phyloP scores from a whole-genome alignment of 2,888 invertebrate species.

The Pachymerium ferrugineum region DNA sequence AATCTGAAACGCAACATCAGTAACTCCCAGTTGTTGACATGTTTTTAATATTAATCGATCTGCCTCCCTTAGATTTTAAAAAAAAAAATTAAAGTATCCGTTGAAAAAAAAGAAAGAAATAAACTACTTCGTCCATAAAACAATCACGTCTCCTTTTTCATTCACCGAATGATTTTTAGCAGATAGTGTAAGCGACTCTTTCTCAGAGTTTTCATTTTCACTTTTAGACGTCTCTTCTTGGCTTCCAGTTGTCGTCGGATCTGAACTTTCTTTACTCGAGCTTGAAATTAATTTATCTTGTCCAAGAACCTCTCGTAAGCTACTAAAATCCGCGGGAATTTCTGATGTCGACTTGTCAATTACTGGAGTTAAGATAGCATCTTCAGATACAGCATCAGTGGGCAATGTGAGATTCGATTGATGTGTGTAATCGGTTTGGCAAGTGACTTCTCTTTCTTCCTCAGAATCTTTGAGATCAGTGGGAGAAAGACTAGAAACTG shows the following conservation, averaged over 20 bases:
- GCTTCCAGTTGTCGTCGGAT: too few species aligned
- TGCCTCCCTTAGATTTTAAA: constrained; percentile 3
- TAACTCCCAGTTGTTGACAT: constrained; percentile 28
- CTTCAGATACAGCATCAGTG: constrained; percentile 31
- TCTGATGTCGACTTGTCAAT: background rate
- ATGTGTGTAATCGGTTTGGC: background rate
- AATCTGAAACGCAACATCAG: constrained; percentile 28
- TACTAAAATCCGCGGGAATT: constrained; percentile 31
- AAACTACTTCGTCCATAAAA: constrained; percentile 31
- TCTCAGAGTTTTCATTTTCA: too few species aligned
- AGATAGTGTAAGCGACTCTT: background rate
- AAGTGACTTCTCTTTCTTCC: constrained; percentile 30
- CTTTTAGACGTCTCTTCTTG: too few species aligned
- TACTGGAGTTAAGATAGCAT: constrained; percentile 33
- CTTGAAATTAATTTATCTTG: background rate
- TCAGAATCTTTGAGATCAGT: constrained; percentile 31
- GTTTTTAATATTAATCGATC: constrained; percentile 31
- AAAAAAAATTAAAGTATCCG: background rate
- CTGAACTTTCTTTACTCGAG: too few species aligned
- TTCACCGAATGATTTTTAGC: constrained; percentile 33
- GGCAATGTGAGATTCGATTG: background rate
- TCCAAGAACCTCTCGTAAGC: background rate
- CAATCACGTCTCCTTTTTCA: constrained; percentile 29
- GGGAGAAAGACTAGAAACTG: constrained; percentile 34
- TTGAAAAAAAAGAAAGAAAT: background rate